Evolutionary conservation across 2,113 vertebrate genomes (phyloP), one percentile per base, ranked within the genome.

Genomic region (Eublepharis macularius): DNA sequence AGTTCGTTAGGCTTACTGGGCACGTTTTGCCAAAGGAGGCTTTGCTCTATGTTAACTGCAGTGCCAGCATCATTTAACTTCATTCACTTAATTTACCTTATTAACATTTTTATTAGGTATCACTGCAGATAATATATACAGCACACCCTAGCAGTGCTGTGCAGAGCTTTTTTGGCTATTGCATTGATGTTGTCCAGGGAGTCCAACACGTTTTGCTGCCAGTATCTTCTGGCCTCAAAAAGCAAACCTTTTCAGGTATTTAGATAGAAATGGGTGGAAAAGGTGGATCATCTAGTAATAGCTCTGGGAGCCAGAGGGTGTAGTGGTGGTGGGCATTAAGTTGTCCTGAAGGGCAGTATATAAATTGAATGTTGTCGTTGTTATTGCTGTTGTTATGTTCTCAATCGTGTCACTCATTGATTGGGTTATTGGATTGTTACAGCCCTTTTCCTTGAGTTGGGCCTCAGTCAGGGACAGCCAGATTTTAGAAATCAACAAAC

Each of bases 61-160:
- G 80, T 90, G 87, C 66, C 78, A 82, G 75, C 81, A 81, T 76
- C 89, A 83, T 93, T 93, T 91, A 73, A 82, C 76, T 93, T 88
- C 76, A 51, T 88, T 87, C 81, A 79, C 87, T 81, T 91, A 92
- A 89, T 93, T 88, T 84, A 47, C 73, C 76, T 89, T 86, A 88
- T 93, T 88, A 90, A 82, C 76, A 89, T 92, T 91, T 90, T 86
- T 85, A 91, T 90, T 92, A 2, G 45, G 4, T 89, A 87, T 80
- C 88, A 36, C 72, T 72, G 19, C 12, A 1, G 45, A 80, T 6
- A 41, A 2, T 45, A 9, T 49, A 75, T 73, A 85, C 41, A 6
- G 76, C 92, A 43, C 32, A 2, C 0, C 47, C 8, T 34, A 79
- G 41, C 86, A 34, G 70, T 84, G 70, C 66, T 68, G 34, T 5